Evolutionary conservation across 2,797 vertebrate species (phyloP), one percentile per base, ranked within the genome.

Genomic region (Trachops cirrhosus): DNA sequence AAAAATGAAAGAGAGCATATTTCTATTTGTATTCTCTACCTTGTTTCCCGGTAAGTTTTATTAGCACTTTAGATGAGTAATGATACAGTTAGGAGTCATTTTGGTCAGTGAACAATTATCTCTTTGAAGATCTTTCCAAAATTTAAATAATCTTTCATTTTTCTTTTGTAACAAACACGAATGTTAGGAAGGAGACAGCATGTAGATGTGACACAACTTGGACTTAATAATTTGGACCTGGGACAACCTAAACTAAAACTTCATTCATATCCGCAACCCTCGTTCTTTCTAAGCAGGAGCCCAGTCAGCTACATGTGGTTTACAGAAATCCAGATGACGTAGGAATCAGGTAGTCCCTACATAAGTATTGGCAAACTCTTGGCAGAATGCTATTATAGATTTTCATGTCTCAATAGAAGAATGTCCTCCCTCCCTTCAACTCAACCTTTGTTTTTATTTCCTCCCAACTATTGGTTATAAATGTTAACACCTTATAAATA

Each of bases 101-200:
- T 95, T 85, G 89, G 18, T 86, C 70, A 86, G 24, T 67, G 19
- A 92, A 96, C 37, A 90, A 62, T 89, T 84, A 64, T 19, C 22
- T 92, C 29, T 68, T 85, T 64, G n/a, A 89, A 91, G 8, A 41
- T 57, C 59, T 59, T 84, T 78, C 34, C 15, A 57, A 34, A 75
- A 64, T 54, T 84, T 75, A 83, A 89, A 68, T 92, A 41, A 52
- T 77, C 52, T 50, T 82, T 26, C 57, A 16, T 57, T 93, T 92
- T 93, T 50, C 21, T 91, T 88, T 16, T 41, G 26, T 89, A 78
- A 71, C 16, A 70, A 74, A 37, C 26, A 39, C 24, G 59, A 37
- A 85, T 44, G 3, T 44, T 82, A 44, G 16, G 12, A 67, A 71
- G 59, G n/a, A 92, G 26, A 34, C 39, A 46, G 0, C 16, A 5